These are phyloP conservation scores for Drosophila grimshawi DNA, from an alignment of 1,140 invertebrate species.

Conservation along the genomic window DNA sequence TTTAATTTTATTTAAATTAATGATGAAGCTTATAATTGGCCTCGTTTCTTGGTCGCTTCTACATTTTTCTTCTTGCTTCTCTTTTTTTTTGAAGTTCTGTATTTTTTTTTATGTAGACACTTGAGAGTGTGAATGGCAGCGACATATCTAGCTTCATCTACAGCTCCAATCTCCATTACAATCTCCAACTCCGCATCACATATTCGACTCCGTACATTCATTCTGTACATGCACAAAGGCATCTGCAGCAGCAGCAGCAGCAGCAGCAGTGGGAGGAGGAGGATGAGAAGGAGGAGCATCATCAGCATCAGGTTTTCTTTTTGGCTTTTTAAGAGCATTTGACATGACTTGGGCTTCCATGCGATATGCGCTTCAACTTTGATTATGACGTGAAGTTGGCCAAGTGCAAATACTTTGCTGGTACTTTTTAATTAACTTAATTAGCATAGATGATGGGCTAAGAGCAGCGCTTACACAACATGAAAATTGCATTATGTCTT, in stretches of 20 bases:
- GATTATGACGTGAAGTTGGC: constrained; percentile 82
- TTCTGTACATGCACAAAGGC: constrained; percentile 28
- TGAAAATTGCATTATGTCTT: constrained; percentile 77
- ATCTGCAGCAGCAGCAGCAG: background rate
- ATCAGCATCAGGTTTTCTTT: constrained; percentile 23
- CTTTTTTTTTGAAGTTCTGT: constrained; percentile 40
- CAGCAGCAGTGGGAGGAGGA: too few relatives aligned
- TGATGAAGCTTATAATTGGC: constrained; percentile 81
- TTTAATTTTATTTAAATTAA: constrained; percentile 83
- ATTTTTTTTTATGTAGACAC: constrained; percentile 58
- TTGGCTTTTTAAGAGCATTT: constrained; percentile 78
- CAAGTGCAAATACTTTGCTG: constrained; percentile 82
- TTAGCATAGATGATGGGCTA: constrained; percentile 80
- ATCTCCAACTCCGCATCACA: constrained; percentile 5
- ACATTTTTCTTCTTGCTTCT: constrained; percentile 19
- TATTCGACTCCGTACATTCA: background rate
- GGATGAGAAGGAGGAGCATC: background rate
- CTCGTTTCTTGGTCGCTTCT: constrained; percentile 48
- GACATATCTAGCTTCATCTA: constrained; percentile 17
- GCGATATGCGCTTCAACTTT: constrained; percentile 72
- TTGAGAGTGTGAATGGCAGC: constrained; percentile 54
- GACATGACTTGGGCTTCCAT: constrained; percentile 79
- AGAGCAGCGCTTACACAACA: constrained; percentile 77
- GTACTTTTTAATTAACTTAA: constrained; percentile 83
- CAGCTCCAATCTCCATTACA: constrained; percentile 7